A percentile compares a stretch with the other conserved stretches of the same genome.
phyloP scores from a whole-genome alignment of 2,113 vertebrate species.

The Mandrillus leucophaeus region DNA sequence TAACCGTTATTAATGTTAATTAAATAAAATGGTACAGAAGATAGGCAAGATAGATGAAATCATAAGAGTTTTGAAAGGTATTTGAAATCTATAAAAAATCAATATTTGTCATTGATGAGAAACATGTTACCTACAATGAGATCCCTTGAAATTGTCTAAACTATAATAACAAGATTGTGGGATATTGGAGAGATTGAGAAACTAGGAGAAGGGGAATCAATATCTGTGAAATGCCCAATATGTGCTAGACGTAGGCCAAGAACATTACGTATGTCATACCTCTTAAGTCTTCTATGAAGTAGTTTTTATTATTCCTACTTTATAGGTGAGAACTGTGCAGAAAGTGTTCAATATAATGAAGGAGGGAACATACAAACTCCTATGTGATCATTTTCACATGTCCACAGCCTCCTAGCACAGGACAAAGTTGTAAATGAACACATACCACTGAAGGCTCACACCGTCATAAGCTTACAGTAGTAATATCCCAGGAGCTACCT shows the following conservation, averaged over 20 bases:
- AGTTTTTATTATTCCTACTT: neutral
- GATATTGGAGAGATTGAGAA: neutral
- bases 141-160: neutral
- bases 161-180: neutral
- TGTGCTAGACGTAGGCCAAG: neutral
- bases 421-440: neutral
- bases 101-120: neutral
- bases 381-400: neutral
- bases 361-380: accelerated
- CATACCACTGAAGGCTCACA: accelerated
- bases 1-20: neutral
- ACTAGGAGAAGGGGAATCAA: neutral
- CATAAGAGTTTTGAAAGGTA: neutral
- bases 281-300: neutral
- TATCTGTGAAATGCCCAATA: neutral
- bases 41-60: neutral
- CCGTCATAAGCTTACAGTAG: accelerated
- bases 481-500: accelerated
- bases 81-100: neutral
- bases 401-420: neutral
- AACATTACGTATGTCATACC: neutral
- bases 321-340: neutral
- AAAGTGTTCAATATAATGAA: neutral
- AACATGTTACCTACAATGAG: neutral
- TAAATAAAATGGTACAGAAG: neutral